Evolutionary conservation across 2,797 vertebrate species (phyloP).

Genomic region (Distichodus sexfasciatus): DNA sequence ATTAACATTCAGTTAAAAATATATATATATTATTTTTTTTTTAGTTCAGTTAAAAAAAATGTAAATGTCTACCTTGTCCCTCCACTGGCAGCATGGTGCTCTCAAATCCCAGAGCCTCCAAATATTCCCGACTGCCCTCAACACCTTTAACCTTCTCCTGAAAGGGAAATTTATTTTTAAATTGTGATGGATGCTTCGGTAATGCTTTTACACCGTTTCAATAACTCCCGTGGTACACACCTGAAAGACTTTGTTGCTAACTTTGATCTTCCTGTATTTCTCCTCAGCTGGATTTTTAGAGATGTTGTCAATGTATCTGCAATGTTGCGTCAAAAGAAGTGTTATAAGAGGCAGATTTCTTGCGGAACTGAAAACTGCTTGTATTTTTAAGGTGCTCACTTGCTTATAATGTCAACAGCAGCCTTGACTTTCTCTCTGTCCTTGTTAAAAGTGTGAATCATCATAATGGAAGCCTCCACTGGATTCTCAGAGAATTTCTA

Average conservation of each 20-base stretch:
- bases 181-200: not conserved
- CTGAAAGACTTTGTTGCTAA: conserved; percentile 93
- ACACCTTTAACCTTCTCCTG: conserved; percentile 87
- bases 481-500: conserved; percentile 84
- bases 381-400: conserved; percentile 69
- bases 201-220: not conserved
- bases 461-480: conserved; percentile 90
- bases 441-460: conserved; percentile 93
- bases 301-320: conserved; percentile 93
- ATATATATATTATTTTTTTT: too few species aligned
- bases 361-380: not conserved
- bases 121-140: conserved; percentile 85
- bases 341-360: not conserved
- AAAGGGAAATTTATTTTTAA: not conserved
- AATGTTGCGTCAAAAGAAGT: not conserved
- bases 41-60: too few species aligned
- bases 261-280: conserved; percentile 88
- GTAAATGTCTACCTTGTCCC: conserved; percentile 76
- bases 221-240: conserved; percentile 57
- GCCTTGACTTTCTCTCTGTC: conserved; percentile 86
- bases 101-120: conserved; percentile 87
- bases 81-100: conserved; percentile 74
- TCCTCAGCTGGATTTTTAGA: conserved; percentile 89
- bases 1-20: too few species aligned
- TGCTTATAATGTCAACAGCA: conserved; percentile 90